These are phyloP conservation scores for Byasa hedistus DNA, from an alignment of 2,888 invertebrate genomes.

Conservation along the genomic window DNA sequence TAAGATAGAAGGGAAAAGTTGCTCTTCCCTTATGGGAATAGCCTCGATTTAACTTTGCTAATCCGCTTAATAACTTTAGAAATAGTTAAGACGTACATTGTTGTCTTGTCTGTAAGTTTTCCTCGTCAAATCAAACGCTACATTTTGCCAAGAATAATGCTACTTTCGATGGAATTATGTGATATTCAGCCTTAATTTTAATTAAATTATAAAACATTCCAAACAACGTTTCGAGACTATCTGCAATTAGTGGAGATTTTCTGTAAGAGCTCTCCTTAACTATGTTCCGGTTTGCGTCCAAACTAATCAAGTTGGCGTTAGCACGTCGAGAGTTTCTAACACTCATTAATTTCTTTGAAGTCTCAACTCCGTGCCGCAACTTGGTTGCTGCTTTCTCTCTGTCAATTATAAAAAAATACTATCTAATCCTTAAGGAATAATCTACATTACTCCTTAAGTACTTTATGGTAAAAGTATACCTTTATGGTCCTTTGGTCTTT, in stretches of 20 bases:
- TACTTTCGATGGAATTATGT: not conserved
- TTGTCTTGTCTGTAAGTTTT: too few species aligned
- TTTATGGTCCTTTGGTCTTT: not conserved
- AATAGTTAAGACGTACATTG: too few species aligned
- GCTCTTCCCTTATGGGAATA: too few species aligned
- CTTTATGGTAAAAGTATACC: not conserved
- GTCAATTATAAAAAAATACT: constrained; percentile 75
- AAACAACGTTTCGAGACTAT: constrained; percentile 48
- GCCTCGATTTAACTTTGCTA: too few species aligned
- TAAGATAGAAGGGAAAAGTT: too few species aligned
- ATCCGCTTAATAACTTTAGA: too few species aligned
- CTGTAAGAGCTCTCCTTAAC: constrained; percentile 59
- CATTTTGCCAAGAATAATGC: too few species aligned
- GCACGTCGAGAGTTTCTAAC: constrained; percentile 76
- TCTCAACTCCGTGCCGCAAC: constrained; percentile 64
- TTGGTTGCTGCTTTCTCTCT: constrained; percentile 62
- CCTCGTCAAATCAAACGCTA: too few species aligned
- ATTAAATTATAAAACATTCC: constrained; percentile 13
- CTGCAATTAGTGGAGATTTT: constrained; percentile 70
- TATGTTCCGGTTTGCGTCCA: constrained; percentile 78
- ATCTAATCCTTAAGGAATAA: constrained; percentile 51
- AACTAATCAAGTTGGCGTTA: constrained; percentile 73
- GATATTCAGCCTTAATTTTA: constrained; percentile 5
- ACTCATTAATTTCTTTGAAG: constrained; percentile 79
- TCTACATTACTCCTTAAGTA: too few species aligned